Percentiles rank a stretch among this genome's conserved stretches.
These are phyloP conservation scores for Uropsilus gracilis DNA, from an alignment of 2,113 vertebrate species.

Conservation along the genomic window DNA sequence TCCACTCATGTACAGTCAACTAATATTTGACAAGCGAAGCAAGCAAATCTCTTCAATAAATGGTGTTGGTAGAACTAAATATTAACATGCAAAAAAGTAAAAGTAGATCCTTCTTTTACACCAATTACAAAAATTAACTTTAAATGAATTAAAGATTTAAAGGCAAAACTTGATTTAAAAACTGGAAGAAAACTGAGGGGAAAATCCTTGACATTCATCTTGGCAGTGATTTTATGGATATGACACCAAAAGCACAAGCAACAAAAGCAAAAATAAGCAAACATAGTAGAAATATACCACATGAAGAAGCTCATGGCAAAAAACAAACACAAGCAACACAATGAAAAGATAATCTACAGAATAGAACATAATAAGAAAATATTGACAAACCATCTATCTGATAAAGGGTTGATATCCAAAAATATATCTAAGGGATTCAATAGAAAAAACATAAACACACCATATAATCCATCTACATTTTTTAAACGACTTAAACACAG, in stretches of 20 bases:
- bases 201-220: not conserved
- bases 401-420: not conserved
- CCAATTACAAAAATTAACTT: not conserved
- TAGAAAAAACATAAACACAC: not conserved
- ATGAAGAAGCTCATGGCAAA: too few relatives aligned
- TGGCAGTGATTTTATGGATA: not conserved
- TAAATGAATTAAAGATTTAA: not conserved
- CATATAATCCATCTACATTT: not conserved
- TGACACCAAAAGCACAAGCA: not conserved
- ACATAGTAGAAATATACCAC: too few relatives aligned
- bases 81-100: not conserved
- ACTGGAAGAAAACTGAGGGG: not conserved
- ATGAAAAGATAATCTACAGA: not conserved
- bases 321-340: not conserved
- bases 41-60: not conserved
- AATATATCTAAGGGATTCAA: not conserved
- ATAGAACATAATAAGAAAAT: not conserved
- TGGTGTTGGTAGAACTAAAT: not conserved
- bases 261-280: not conserved
- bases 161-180: not conserved
- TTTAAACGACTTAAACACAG: not conserved
- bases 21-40: not conserved
- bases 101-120: not conserved
- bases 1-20: not conserved
- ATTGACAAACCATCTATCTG: not conserved